Evolutionary conservation across 2,797 vertebrate species (phyloP), one percentile per base, ranked within the genome.

Genomic region (Bradypodion ventrale): DNA sequence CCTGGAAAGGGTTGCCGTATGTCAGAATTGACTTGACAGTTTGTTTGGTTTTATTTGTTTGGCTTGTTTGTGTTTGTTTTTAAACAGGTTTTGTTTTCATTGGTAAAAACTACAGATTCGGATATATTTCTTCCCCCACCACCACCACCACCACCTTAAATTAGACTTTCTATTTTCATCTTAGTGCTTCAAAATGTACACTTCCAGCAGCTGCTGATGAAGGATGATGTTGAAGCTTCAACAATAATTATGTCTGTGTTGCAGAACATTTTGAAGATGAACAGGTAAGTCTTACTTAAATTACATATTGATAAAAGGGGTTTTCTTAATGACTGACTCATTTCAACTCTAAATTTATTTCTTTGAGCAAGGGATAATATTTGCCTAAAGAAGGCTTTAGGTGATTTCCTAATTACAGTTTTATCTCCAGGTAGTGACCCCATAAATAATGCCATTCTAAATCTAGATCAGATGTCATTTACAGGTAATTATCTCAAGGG

Each of bases 121-220:
- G 32, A 23, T 42, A 70, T 70, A 70, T 23, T 78, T 85, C 29
- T 32, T 69, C 82, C 87, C 82, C 42, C n/a, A n/a, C n/a, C n/a
- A n/a, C n/a, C n/a, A n/a, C n/a, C n/a, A n/a, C 69, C 87, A n/a
- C n/a, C n/a, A 7, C 84, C 89, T 69, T 89, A 35, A 83, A 52
- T 66, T 46, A 86, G 49, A 82, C 82, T 87, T 68, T 73, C 1
- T 83, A 83, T 59, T 86, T 69, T 92, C 83, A 70, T 84, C 86
- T 12, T 93, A 99, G 98, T 98, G 27, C 94, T 99, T 84, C 96
- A 94, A 87, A 98, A 97, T 40, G 92, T 95, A 89, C 95, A 97
- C 88, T 98, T 98, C 73, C 96, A 98, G 88, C 95, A 94, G 77
- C 91, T 98, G 89, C 95, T 98, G 89, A 95, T 98, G 94, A 96